Base-by-base conservation (phyloP, 2,888 invertebrate genomes). In the Caenorhabditis sinica region DNA sequence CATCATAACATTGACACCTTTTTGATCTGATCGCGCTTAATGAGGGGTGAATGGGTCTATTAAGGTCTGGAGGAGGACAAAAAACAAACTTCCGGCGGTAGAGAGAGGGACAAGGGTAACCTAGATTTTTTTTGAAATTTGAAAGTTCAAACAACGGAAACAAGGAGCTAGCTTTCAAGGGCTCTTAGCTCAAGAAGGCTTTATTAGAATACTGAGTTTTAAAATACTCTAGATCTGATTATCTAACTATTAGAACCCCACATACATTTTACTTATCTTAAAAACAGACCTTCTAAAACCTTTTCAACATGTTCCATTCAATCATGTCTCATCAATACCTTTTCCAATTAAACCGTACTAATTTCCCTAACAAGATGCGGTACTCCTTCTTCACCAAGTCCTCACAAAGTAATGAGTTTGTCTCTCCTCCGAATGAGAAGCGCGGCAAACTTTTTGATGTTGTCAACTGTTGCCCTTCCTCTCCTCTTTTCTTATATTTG, bases 1-100 rank as follows among this genome's bases (percentile, higher is more conserved):
- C 68, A 58, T 76, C 33, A 76, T 76, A 60, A 76, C 68, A 69
- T 76, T 76, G 76, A 76, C 76, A 76, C 69, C 76, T 76, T n/a
- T 51, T 13, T 53, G 30, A 15, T 33, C 20, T 49, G 36, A 23
- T 30, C 33, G 30, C 63, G 65, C 20, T 74, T 74, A 74, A 74
- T 74, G 74, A 74, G 74, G 65, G 65, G 40, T 74, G 43, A 74
- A 30, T 25, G n/a, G 45, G 17, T 13, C 45, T 65, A 65, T 61
- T 61, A 43, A 9, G 30, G 23, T 25, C 40, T 17, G 36, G n/a
- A 13, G 25, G 23, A 20, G 17, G 40, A 28, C 36, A 53, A 74
- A 74, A 65, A 74, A 74, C 74, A 74, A 74, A 74, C 65, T 74
- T 74, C 65, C 65, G 74, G 53, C n/a, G 51, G 30, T 2, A 40